Base-by-base conservation (phyloP, 2,888 invertebrate species). In the Allophyes oxyacanthae region DNA sequence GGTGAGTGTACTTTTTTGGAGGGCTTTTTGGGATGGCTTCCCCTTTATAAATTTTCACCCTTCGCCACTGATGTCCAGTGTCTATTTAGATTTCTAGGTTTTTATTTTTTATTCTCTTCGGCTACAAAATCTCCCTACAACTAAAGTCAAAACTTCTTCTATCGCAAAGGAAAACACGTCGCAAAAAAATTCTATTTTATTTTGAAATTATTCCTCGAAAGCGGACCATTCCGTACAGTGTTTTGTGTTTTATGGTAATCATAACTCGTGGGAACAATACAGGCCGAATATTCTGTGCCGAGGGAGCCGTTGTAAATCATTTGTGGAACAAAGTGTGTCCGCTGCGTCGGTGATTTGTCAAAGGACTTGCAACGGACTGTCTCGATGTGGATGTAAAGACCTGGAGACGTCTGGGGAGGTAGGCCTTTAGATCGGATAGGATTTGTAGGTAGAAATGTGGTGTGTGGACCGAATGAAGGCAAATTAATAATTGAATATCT, bases 221-320 rank as follows among this genome's bases (percentile, higher is more conserved):
- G 66, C 69, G 32, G 54, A 69, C 76, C 60, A 66, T 73, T 76
- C 49, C 60, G 62, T 64, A 55, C 72, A 72, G 57, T 72, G 69
- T 73, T 73, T 75, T 74, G 77, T 76, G 63, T 79, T 79, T 79
- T 79, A 79, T 79, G 79, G 80, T 79, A 79, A 79, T 78, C 80
- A 75, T 79, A 79, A 77, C 77, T 79, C 64, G 56, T 49, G 46
- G 43, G 65, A 71, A 79, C 80, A 79, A 79, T 78, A 71, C 71
- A 66, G 57, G 60, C 64, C 66, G 63, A 75, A 74, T 74, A 76
- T 75, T 76, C 68, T 62, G 76, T 65, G 72, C 64, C 57, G 61
- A 64, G 72, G 57, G 65, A 67, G 62, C 52, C 7, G 34, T 46
- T 52, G 75, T 79, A 79, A 79, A 79, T 79, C 80, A 79, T 66